phyloP scores from a whole-genome alignment of 64 coral and sea anemone genomes.

The Actinia equina region DNA sequence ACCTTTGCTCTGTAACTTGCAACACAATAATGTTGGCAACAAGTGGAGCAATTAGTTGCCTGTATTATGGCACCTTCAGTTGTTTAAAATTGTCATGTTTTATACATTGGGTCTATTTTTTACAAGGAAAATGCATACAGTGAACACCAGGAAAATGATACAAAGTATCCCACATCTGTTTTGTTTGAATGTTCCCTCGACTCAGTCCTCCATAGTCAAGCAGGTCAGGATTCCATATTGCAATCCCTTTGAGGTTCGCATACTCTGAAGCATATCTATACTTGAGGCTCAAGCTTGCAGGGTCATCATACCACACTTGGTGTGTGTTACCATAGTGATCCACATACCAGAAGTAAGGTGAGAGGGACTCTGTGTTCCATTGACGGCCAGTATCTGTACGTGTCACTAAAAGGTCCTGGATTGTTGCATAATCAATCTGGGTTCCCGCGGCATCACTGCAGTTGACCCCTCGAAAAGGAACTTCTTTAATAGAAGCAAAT shows the following conservation, averaged over 20 bases:
- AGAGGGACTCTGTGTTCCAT: slow-evolving; percentile 45
- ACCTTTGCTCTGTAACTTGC: no score
- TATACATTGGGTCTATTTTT: no score
- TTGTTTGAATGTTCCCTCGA: slow-evolving; percentile 44
- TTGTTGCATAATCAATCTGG: slow-evolving; percentile 76
- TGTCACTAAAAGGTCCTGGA: slow-evolving; percentile 69
- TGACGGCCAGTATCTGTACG: slow-evolving; percentile 47
- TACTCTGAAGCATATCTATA: slow-evolving; percentile 51
- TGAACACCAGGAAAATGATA: not conserved
- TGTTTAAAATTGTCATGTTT: no score
- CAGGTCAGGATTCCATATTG: slow-evolving; percentile 82
- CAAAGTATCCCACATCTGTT: slow-evolving; percentile 63
- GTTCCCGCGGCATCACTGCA: slow-evolving; percentile 94
- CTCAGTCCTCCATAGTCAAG: slow-evolving; percentile 72
- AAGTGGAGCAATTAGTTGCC: no score
- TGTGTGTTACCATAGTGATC: slow-evolving; percentile 58
- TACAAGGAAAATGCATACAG: slow-evolving; percentile 1
- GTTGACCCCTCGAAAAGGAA: slow-evolving; percentile 88
- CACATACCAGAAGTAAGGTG: slow-evolving; percentile 73
- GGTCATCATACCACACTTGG: slow-evolving; percentile 86
- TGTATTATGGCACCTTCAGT: no score
- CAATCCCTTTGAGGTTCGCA: slow-evolving; percentile 60
- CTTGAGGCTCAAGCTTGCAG: slow-evolving; percentile 51
- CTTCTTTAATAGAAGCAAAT: slow-evolving; percentile 77
- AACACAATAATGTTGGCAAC: no score